Evolutionary conservation across 2,888 invertebrate species (phyloP).

Genomic region (Octodonta nipae): DNA sequence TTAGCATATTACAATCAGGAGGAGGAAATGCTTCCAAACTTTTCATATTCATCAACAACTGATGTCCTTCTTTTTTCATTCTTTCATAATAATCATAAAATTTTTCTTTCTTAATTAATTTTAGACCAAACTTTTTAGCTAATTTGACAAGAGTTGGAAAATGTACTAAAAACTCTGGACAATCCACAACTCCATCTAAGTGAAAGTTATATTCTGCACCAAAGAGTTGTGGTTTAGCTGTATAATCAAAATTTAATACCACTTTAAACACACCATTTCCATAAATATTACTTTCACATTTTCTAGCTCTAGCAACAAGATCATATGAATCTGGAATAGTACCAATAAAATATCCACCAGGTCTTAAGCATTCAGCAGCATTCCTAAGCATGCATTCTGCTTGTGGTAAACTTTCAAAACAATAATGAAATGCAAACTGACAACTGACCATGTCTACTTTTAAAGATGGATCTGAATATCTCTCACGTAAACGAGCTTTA

Average conservation of each 20-base stretch:
- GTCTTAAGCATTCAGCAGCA: slow-evolving; percentile 74
- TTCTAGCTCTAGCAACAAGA: slow-evolving; percentile 62
- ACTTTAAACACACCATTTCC: slow-evolving; percentile 71
- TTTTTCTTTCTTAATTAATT: slow-evolving; percentile 51
- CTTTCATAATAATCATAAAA: slow-evolving; percentile 71
- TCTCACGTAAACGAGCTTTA: slow-evolving; percentile 62
- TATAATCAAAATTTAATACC: slow-evolving; percentile 49
- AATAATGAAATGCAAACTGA: slow-evolving; percentile 97
- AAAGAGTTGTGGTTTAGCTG: slow-evolving; percentile 62
- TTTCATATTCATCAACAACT: slow-evolving; percentile 61
- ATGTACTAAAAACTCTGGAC: slow-evolving; percentile 95
- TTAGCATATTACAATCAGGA: slow-evolving; percentile 37
- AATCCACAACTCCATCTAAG: slow-evolving; percentile 91
- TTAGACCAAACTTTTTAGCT: slow-evolving; percentile 57
- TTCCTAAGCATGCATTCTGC: slow-evolving; percentile 87
- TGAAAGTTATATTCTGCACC: slow-evolving; percentile 93
- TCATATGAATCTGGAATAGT: slow-evolving; percentile 90
- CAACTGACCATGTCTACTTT: slow-evolving; percentile 85
- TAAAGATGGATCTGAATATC: slow-evolving; percentile 63
- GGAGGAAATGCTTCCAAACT: slow-evolving; percentile 74
- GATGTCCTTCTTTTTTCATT: slow-evolving; percentile 43
- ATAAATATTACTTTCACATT: slow-evolving; percentile 46
- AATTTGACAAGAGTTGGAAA: slow-evolving; percentile 71
- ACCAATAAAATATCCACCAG: slow-evolving; percentile 91
- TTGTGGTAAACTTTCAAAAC: slow-evolving; percentile 78